phyloP scores from a whole-genome alignment of 2,113 vertebrate genomes.

The Reinhardtius hippoglossoides region DNA sequence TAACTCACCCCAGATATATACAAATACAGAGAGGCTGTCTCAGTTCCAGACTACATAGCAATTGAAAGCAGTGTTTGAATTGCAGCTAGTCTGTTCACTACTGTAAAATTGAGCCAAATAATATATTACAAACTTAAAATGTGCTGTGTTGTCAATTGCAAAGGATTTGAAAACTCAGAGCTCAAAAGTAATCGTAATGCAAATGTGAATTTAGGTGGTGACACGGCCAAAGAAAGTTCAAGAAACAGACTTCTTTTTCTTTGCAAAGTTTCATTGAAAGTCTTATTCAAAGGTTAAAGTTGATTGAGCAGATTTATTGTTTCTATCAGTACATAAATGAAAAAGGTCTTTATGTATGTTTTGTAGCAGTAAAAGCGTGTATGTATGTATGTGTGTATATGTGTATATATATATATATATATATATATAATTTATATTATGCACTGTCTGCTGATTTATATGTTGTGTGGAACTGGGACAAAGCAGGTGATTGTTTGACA shows the following conservation, averaged over 20 bases:
- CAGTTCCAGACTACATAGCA: not conserved
- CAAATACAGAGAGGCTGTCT: not conserved
- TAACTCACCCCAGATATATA: not conserved
- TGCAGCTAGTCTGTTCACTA: too few species aligned
- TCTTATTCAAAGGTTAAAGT: not conserved
- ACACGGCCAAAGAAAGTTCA: not conserved
- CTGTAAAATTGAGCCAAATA: too few species aligned
- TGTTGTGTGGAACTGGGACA: not conserved
- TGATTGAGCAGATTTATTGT: not conserved
- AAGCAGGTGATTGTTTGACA: not conserved
- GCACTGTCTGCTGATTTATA: not conserved
- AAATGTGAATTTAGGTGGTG: not conserved
- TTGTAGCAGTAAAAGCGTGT: not conserved
- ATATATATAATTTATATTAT: not conserved
- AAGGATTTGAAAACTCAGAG: not conserved
- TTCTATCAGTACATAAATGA: not conserved
- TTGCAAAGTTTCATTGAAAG: too few species aligned
- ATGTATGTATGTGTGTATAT: too few species aligned
- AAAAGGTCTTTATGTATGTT: not conserved
- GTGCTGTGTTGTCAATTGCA: too few species aligned
- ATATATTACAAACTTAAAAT: too few species aligned
- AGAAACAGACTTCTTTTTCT: too few species aligned
- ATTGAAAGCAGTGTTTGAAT: not conserved
- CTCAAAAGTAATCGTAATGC: not conserved
- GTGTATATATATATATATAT: not conserved